Evolutionary conservation across 92 coral and sea anemone genomes (phyloP).

Genomic region (Parazoanthus atlanticus): DNA sequence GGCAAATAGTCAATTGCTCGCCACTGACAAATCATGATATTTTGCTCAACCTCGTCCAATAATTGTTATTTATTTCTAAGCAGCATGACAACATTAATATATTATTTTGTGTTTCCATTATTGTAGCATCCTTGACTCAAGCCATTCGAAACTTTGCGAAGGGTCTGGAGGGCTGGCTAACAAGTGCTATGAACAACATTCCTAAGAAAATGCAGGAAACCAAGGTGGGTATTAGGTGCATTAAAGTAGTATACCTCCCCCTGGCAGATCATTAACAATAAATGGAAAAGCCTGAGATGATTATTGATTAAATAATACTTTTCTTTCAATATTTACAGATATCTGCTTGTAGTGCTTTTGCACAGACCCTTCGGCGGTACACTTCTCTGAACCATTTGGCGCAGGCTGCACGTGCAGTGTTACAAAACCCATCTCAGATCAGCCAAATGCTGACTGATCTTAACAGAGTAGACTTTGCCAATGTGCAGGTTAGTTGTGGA

Average conservation of each 20-base stretch:
- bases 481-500: constrained; percentile 86
- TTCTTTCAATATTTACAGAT: constrained; percentile 55
- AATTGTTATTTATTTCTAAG: constrained; percentile 3
- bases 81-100: neutral
- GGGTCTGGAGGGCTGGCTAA: constrained; percentile 92
- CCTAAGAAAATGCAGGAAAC: constrained; percentile 97
- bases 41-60: too few species aligned
- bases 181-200: constrained; percentile 81
- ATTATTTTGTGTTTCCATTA: neutral
- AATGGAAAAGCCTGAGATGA: neutral
- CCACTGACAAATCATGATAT: too few species aligned
- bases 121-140: constrained; percentile 93
- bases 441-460: constrained; percentile 96
- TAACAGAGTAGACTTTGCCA: constrained; percentile 98
- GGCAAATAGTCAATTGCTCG: too few species aligned
- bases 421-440: constrained; percentile 96
- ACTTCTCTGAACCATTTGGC: constrained; percentile 98
- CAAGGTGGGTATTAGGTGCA: constrained; percentile 60
- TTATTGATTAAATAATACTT: neutral
- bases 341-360: constrained; percentile 95
- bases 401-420: constrained; percentile 98
- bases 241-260: neutral
- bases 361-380: constrained; percentile 99
- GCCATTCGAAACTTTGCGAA: constrained; percentile 99
- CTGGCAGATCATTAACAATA: neutral